Evolutionary conservation across 2,797 vertebrate genomes (phyloP), one percentile per base, ranked within the genome.

Genomic region (Petrocephalus schoutedeni): DNA sequence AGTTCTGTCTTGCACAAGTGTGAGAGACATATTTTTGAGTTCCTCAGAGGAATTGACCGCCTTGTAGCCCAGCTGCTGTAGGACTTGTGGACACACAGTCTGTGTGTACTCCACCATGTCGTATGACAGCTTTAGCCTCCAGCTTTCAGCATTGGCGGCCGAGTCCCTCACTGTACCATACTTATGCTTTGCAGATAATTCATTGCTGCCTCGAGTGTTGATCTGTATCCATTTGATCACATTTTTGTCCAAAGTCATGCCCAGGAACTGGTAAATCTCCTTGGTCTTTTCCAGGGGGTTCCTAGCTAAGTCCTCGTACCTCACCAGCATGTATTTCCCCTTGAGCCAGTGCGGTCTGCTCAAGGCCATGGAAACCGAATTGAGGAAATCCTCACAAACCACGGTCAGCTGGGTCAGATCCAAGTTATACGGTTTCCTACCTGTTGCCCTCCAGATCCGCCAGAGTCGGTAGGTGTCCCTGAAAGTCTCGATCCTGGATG

Each of bases 291-390:
- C 95, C 90, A 97, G 95, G 10, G 98, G 98, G 90, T 97, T 97
- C 90, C 96, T 92, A 8, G 98, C 97, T 94, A 99, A 93, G 92
- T 99, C 98, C 95, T 99, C 98, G 0, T 99, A 99, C 87, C 98
- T 96, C 90, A 99, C 96, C 91, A 99, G 89, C 97, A 99, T 98
- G 94, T 99, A 99, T 91, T 97, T 97, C 91, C 97, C 97, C 92
- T 97, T 98, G 87, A 98, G 96, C 97, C 98, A 99, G 0, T 93
- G 89, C 0, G 98, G 98, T 88, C 96, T 94, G 90, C 91, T 96
- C 89, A 98, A 95, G 89, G 97, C 98, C 0, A 97, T 98, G 51
- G 96, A 96, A 87, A 98, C 97, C 0, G 98, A 98, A 90, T 95
- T 97, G 93, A 96, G 95, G 91, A 98, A 99, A 95, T 98, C 97